A percentile compares a stretch with the other conserved stretches of the same genome.
Evolutionary conservation across 2,888 invertebrate species (phyloP).

Genomic region (Drosophila vallismaia): DNA sequence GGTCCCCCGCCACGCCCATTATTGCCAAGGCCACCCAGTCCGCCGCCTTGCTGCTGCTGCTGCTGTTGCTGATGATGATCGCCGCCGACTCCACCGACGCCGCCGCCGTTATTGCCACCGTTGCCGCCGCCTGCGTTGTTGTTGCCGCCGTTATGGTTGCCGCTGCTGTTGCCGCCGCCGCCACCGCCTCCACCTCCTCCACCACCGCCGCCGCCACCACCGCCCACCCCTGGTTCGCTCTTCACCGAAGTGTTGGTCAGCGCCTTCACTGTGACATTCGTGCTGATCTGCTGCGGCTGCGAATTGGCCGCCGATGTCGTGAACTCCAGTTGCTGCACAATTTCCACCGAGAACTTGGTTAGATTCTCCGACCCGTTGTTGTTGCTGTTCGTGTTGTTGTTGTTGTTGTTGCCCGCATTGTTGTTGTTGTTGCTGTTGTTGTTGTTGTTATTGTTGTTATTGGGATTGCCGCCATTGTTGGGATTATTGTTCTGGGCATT

Average conservation of each 20-base stretch:
- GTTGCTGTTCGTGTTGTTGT: conserved; percentile 55
- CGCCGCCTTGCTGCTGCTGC: conserved; percentile 75
- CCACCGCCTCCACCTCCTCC: conserved; percentile 40
- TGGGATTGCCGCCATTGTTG: conserved; percentile 53
- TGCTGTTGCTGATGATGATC: conserved; percentile 69
- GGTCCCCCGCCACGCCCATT: conserved; percentile 71
- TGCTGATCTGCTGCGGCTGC: conserved; percentile 94
- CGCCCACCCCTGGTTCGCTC: conserved; percentile 82
- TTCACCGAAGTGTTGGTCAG: conserved; percentile 87
- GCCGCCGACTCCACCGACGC: conserved; percentile 14
- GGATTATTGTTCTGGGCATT: conserved; percentile 32
- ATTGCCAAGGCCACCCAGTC: conserved; percentile 76
- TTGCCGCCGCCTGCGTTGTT: conserved; percentile 38
- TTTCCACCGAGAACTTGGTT: conserved; percentile 95
- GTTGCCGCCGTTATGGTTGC: conserved; percentile 36
- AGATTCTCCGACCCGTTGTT: conserved; percentile 83
- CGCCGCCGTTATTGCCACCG: conserved; percentile 41
- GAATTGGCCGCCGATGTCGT: conserved; percentile 94
- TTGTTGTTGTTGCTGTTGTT: conserved; percentile 57
- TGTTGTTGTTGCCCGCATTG: conserved; percentile 56
- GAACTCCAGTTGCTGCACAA: conserved; percentile 95
- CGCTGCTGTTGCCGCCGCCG: conserved; percentile 45
- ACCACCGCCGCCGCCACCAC: conserved; percentile 64
- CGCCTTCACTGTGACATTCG: conserved; percentile 95
- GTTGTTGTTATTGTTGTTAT: conserved; percentile 71